A percentile compares a stretch with the other conserved stretches of the same genome.
Conservation (phyloP, 2,113 vertebrate species). For the Buteo buteo region DNA sequence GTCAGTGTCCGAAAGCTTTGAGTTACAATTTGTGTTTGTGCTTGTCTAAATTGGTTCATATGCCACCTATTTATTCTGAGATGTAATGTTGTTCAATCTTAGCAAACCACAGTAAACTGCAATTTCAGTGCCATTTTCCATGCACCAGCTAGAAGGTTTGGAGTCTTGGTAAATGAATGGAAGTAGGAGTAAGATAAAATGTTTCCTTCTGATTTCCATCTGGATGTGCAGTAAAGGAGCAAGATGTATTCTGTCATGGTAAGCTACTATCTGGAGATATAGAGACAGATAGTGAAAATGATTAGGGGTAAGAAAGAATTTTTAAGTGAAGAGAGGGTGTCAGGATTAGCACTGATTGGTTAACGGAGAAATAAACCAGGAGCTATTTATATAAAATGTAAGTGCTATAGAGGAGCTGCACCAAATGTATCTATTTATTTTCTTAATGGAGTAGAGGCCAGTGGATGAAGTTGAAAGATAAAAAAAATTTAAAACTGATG, state of each 20-base stretch:
- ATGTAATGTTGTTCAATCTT: not conserved
- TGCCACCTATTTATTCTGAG: not conserved
- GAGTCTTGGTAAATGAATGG: not conserved
- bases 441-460: not conserved
- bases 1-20: not conserved
- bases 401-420: not conserved
- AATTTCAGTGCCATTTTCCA: not conserved
- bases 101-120: not conserved
- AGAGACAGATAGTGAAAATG: not conserved
- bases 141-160: not conserved
- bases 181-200: constrained; percentile 43
- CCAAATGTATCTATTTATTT: not conserved
- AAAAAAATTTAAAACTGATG: not conserved
- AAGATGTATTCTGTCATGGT: not conserved
- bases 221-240: not conserved
- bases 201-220: constrained; percentile 24
- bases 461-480: not conserved
- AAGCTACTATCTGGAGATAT: not conserved
- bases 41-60: not conserved
- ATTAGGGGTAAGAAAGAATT: not conserved
- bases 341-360: not conserved
- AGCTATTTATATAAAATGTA: not conserved
- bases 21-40: not conserved
- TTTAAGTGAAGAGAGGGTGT: not conserved
- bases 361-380: not conserved